These are phyloP conservation scores for Sinocyclocheilus anophthalmus DNA, from an alignment of 2,113 vertebrate species.

Conservation along the genomic window DNA sequence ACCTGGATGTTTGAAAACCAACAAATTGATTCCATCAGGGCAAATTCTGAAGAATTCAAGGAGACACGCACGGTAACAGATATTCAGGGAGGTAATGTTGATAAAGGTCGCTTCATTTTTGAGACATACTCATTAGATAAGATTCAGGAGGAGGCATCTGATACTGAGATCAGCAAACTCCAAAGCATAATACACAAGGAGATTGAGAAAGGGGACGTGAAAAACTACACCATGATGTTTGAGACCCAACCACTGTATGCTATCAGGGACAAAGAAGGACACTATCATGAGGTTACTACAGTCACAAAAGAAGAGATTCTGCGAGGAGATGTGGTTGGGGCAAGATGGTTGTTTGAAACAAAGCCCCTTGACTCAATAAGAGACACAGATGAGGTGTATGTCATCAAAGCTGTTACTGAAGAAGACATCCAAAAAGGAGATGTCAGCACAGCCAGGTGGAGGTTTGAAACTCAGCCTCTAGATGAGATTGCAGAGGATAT, in stretches of 20 bases:
- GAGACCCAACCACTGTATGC: conserved; percentile 91
- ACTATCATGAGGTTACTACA: conserved; percentile 91
- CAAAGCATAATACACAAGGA: conserved; percentile 75
- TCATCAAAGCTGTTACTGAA: conserved; percentile 91
- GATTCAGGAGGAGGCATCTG: conserved; percentile 80
- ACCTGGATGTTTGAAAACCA: conserved; percentile 90
- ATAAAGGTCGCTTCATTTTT: conserved; percentile 86
- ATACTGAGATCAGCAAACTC: conserved; percentile 68
- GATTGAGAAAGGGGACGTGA: conserved; percentile 83
- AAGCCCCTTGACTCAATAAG: conserved; percentile 88
- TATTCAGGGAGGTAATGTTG: conserved; percentile 85
- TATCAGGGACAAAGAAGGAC: conserved; percentile 86
- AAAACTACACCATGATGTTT: conserved; percentile 91
- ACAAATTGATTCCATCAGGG: conserved; percentile 81
- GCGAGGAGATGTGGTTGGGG: conserved; percentile 87
- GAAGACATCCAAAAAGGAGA: conserved; percentile 88
- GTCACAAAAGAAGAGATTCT: conserved; percentile 90
- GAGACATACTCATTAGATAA: conserved; percentile 88
- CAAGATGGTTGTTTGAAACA: conserved; percentile 92
- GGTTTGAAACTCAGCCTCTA: conserved; percentile 89
- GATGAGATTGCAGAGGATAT: conserved; percentile 84
- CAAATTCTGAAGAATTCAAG: conserved; percentile 63
- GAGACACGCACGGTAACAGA: conserved; percentile 80
- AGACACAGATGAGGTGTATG: conserved; percentile 83
- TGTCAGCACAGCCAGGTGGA: conserved; percentile 85